Evolutionary conservation across 1,140 invertebrate genomes (phyloP).

Genomic region (Lucilia sericata): DNA sequence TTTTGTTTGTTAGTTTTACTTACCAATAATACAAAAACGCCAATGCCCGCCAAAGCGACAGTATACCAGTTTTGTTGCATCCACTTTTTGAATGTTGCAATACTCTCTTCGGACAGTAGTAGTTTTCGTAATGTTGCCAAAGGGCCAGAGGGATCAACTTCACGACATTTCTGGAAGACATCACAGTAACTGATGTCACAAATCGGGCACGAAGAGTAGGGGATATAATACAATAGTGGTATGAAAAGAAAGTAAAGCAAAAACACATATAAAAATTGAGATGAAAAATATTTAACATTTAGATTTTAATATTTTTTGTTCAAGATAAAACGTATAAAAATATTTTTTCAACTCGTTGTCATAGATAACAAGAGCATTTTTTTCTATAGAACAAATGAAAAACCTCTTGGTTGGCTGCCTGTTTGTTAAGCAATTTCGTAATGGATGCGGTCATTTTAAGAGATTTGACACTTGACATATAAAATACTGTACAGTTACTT

Average conservation of each 20-base stretch:
- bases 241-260: conserved; percentile 21
- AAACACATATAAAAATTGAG: conserved; percentile 10
- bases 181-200: conserved; percentile 85
- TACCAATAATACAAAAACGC: conserved; percentile 82
- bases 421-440: conserved; percentile 40
- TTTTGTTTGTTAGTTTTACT: conserved; percentile 60
- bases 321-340: not conserved
- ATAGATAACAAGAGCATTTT: not conserved
- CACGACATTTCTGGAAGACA: conserved; percentile 96
- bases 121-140: conserved; percentile 89
- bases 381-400: not conserved
- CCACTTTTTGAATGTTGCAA: conserved; percentile 88
- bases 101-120: conserved; percentile 88
- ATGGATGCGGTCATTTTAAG: conserved; percentile 43
- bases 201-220: conserved; percentile 21
- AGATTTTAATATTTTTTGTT: not conserved
- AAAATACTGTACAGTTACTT: not conserved
- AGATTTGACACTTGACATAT: conserved; percentile 42
- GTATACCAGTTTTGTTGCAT: conserved; percentile 88
- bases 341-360: conserved; percentile 5
- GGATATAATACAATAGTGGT: not conserved
- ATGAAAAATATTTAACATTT: conserved; percentile 2
- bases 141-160: conserved; percentile 95
- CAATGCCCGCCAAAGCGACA: conserved; percentile 80
- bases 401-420: not conserved